Conservation (phyloP, 2,888 invertebrate genomes). For the Watsonalla cultraria region DNA sequence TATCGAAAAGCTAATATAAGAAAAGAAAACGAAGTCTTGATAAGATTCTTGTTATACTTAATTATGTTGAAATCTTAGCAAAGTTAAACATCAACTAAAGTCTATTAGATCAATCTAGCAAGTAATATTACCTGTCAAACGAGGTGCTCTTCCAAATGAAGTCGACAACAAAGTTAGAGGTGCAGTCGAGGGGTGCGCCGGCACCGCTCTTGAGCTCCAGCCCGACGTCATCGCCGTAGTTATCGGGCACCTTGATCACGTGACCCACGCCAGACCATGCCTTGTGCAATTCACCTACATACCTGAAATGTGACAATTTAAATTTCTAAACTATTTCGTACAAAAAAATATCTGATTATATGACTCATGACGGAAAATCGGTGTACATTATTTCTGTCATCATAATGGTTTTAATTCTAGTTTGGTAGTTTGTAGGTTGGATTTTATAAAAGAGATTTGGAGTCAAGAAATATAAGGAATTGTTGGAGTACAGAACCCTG, state of each 20-base stretch:
- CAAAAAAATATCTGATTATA: too few relatives aligned
- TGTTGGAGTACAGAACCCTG: too few relatives aligned
- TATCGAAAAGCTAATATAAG: constrained; percentile 7
- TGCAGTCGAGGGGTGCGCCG: constrained; percentile 95
- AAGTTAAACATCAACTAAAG: neutral
- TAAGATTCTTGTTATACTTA: too few relatives aligned
- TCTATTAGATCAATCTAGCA: neutral
- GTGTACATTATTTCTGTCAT: too few relatives aligned
- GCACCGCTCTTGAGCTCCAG: constrained; percentile 95
- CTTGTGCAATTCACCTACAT: constrained; percentile 94
- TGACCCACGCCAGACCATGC: constrained; percentile 99
- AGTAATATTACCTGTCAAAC: constrained; percentile 87
- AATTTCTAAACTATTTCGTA: too few relatives aligned
- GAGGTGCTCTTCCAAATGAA: constrained; percentile 99
- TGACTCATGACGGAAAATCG: too few relatives aligned
- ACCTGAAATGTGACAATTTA: constrained; percentile 53
- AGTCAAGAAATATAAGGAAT: too few relatives aligned
- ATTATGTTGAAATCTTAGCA: too few relatives aligned
- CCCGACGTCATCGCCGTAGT: constrained; percentile 98
- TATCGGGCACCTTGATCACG: constrained; percentile 96
- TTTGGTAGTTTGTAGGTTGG: too few relatives aligned
- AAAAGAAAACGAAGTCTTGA: constrained; percentile 3
- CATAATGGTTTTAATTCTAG: too few relatives aligned
- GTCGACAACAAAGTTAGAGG: constrained; percentile 97
- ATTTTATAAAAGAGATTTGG: too few relatives aligned